Conservation (phyloP, 1,140 invertebrate species). For the Atopsyche davidsoni region DNA sequence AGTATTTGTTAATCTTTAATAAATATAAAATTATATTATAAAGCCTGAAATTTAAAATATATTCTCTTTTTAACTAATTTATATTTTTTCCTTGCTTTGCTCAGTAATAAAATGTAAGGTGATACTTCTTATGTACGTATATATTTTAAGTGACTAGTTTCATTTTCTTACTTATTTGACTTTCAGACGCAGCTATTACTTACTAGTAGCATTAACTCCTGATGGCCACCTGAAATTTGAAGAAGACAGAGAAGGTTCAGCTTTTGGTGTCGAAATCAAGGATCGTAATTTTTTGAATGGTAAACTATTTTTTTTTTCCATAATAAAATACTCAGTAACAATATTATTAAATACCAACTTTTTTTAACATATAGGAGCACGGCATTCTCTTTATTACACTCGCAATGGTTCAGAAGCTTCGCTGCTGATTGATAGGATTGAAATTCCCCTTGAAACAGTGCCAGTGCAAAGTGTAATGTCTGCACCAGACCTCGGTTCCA, state of each 20-base stretch:
- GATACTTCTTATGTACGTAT: too few relatives aligned
- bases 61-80: conserved; percentile 10
- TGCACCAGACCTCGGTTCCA: conserved; percentile 58
- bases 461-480: conserved; percentile 59
- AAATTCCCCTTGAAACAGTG: conserved; percentile 60
- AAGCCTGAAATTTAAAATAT: too few relatives aligned
- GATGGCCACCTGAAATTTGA: conserved; percentile 79
- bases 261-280: conserved; percentile 63
- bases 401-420: conserved; percentile 64
- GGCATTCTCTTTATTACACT: conserved; percentile 81
- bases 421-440: conserved; percentile 68
- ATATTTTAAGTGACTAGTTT: too few relatives aligned
- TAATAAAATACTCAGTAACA: not conserved
- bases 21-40: not conserved
- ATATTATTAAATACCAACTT: not conserved
- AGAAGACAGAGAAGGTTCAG: conserved; percentile 71
- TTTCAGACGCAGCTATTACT: conserved; percentile 72
- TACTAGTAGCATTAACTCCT: conserved; percentile 71
- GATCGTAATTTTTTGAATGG: conserved; percentile 74
- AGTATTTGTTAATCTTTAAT: conserved; percentile 26
- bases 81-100: too few relatives aligned
- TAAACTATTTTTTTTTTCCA: conserved; percentile 23
- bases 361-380: conserved; percentile 47
- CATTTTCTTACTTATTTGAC: conserved; percentile 23
- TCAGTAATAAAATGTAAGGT: too few relatives aligned